These are phyloP conservation scores for Rhagoletis pomonella DNA, from an alignment of 1,140 invertebrate genomes.

Conservation along the genomic window DNA sequence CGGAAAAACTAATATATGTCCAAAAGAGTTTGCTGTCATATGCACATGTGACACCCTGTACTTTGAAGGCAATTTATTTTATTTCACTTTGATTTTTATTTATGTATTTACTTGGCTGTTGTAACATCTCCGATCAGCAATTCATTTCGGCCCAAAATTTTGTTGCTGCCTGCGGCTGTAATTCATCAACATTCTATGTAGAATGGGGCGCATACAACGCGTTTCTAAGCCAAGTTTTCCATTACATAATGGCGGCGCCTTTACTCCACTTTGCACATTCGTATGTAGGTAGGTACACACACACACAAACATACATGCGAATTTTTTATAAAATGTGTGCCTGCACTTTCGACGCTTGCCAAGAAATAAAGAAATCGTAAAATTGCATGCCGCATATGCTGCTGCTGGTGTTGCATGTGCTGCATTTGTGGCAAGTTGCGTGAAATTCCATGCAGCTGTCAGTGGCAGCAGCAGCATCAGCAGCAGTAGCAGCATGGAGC, in stretches of 20 bases:
- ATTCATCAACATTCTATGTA: slow-evolving; percentile 32
- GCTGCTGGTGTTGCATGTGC: slow-evolving; percentile 18
- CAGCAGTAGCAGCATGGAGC: background rate
- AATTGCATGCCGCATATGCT: slow-evolving; percentile 42
- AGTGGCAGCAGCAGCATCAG: slow-evolving; percentile 1
- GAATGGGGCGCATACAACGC: background rate
- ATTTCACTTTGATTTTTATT: slow-evolving; percentile 34
- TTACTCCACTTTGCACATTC: background rate
- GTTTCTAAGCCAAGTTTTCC: background rate
- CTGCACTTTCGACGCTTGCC: background rate
- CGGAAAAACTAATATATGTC: too few relatives aligned
- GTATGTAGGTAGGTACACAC: background rate
- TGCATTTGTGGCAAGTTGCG: slow-evolving; percentile 43
- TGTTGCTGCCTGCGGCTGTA: slow-evolving; percentile 29
- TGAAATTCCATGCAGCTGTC: slow-evolving; percentile 39
- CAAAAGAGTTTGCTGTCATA: too few relatives aligned
- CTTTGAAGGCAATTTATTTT: slow-evolving; percentile 17
- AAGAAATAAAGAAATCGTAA: slow-evolving; percentile 15
- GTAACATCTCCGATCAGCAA: background rate
- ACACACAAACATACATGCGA: too few relatives aligned
- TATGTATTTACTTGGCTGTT: background rate
- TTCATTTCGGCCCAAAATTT: slow-evolving; percentile 17
- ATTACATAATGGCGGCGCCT: background rate
- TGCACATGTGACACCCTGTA: background rate
- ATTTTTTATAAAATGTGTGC: background rate